Evolutionary conservation across 2,888 invertebrate species (phyloP).

Genomic region (Tridacna crocea): DNA sequence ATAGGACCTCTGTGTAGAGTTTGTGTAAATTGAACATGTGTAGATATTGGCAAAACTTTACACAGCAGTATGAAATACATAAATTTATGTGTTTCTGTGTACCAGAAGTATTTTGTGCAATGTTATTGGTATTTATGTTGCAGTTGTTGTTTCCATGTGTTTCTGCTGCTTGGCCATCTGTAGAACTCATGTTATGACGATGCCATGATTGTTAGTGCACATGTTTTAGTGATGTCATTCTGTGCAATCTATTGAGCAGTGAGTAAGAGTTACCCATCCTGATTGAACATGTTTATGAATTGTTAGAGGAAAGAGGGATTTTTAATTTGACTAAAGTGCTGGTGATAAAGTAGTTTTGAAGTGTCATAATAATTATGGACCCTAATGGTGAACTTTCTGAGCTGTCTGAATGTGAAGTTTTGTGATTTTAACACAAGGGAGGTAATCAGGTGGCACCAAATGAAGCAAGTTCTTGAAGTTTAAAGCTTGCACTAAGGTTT

Average conservation of each 20-base stretch:
- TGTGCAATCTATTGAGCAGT: slow-evolving; percentile 5
- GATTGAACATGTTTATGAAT: neutral
- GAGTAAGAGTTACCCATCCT: neutral
- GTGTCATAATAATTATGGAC: neutral
- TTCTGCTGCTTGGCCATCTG: slow-evolving; percentile 14
- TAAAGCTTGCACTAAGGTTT: no score
- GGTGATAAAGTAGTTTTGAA: neutral
- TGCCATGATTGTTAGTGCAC: slow-evolving; percentile 8
- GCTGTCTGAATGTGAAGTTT: neutral
- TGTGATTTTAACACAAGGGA: neutral
- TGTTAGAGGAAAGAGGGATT: neutral
- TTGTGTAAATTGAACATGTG: neutral
- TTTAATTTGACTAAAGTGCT: neutral
- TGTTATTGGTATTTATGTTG: neutral
- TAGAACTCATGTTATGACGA: slow-evolving; percentile 7
- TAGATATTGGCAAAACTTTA: neutral
- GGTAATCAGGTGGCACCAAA: neutral
- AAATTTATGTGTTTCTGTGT: neutral
- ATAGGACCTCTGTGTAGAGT: neutral
- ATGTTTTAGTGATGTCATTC: slow-evolving; percentile 12
- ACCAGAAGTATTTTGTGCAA: neutral
- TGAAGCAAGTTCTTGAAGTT: neutral
- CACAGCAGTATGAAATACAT: neutral
- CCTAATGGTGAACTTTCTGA: neutral
- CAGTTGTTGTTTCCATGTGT: slow-evolving; percentile 3